Evolutionary conservation across 2,888 invertebrate species (phyloP).

Genomic region (Calephelis perditalis): DNA sequence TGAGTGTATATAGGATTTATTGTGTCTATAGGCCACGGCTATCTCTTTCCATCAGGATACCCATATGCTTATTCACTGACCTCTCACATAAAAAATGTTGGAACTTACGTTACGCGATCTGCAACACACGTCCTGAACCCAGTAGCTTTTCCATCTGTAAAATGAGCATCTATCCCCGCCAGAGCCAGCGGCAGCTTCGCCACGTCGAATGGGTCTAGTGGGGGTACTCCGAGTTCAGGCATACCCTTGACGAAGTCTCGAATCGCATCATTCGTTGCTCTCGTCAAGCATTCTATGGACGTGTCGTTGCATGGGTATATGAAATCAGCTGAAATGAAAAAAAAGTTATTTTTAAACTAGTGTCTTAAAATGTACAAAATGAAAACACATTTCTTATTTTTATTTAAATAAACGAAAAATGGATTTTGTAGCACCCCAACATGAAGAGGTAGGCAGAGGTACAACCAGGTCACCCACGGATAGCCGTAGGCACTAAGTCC

Average conservation of each 20-base stretch:
- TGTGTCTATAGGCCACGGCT: too few relatives aligned
- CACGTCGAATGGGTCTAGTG: slow-evolving; percentile 61
- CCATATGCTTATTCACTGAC: too few relatives aligned
- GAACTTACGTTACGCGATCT: slow-evolving; percentile 59
- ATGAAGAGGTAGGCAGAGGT: too few relatives aligned
- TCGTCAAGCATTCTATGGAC: slow-evolving; percentile 48
- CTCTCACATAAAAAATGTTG: not conserved
- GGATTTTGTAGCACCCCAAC: too few relatives aligned
- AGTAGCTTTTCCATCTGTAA: slow-evolving; percentile 57
- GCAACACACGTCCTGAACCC: slow-evolving; percentile 62
- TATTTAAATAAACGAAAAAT: too few relatives aligned
- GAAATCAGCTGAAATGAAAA: slow-evolving; percentile 52
- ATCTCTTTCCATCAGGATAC: too few relatives aligned
- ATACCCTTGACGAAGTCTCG: slow-evolving; percentile 62
- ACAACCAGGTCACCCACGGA: too few relatives aligned
- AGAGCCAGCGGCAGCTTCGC: slow-evolving; percentile 56
- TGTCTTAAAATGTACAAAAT: too few relatives aligned
- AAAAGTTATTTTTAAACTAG: not conserved
- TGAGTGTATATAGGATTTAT: too few relatives aligned
- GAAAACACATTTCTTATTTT: too few relatives aligned
- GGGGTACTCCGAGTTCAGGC: slow-evolving; percentile 46
- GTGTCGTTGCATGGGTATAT: slow-evolving; percentile 61
- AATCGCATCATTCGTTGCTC: slow-evolving; percentile 56
- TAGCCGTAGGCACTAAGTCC: too few relatives aligned
- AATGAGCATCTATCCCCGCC: slow-evolving; percentile 58